Evolutionary conservation across 37 sponge, comb jelly and placozoan species (phyloP), one percentile per base, ranked within the genome.

Genomic region (Spongilla lacustris): DNA sequence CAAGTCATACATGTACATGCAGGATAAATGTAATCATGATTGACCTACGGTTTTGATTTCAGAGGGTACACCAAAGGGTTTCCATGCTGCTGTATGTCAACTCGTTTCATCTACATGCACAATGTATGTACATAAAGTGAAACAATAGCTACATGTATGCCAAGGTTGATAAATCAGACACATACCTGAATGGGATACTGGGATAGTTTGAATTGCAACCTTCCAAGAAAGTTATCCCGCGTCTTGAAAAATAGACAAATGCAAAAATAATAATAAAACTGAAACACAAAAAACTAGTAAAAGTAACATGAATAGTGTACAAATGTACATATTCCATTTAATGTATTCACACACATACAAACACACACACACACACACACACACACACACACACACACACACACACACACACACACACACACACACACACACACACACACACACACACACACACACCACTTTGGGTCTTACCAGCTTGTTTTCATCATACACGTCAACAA

Each of bases 401-500:
- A n/a, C n/a, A n/a, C n/a, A n/a, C n/a, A n/a, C n/a, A n/a, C n/a
- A n/a, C n/a, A n/a, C n/a, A n/a, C n/a, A n/a, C n/a, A n/a, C n/a
- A n/a, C n/a, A n/a, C n/a, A n/a, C n/a, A n/a, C n/a, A n/a, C n/a
- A n/a, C n/a, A n/a, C n/a, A n/a, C n/a, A n/a, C n/a, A n/a, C n/a
- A n/a, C n/a, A n/a, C n/a, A n/a, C 21, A 22, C 14, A 69, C 3
- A 28, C n/a, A 46, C 22, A 77, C 36, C 4, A 19, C 6, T 4
- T 25, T 21, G 27, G 37, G 0, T 46, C 91, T 90, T 69, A 91
- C 91, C 70, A 91, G 49, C 83, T 75, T 91, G 72, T 91, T 81
- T 66, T 88, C 90, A 76, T 95, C 95, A 69, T 86, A 95, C 46
- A 95, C 95, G 49, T 95, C 95, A 68, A 95, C 68, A 36, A 87